Base-by-base conservation (phyloP, 2,888 invertebrate species). In the Leptinotarsa juncta region DNA sequence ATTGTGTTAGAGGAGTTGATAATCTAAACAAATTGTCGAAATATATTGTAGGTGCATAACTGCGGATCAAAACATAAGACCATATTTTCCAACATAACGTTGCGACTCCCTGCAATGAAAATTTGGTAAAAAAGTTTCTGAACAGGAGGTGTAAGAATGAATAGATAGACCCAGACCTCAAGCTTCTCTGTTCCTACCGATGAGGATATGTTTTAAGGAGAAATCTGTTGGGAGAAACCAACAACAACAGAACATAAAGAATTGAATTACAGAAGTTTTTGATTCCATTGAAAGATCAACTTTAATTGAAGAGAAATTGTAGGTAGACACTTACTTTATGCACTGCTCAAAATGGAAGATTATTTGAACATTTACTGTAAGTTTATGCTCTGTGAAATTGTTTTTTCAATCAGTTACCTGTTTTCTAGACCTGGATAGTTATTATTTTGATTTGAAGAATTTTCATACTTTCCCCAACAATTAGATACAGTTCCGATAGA, bases 181-280 rank as follows among this genome's bases (percentile, higher is more conserved):
- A 4, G 66, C 66, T n/a, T 20, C 48, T 66, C 16, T 4, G 42
- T 66, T 42, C 42, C 15, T 66, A 66, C 42, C 7, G 20, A 4
- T 66, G 16, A 42, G 66, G 16, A 66, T 66, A 66, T 66, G 7
- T 42, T 42, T 66, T 0, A 66, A 66, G 66, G 26, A 15, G 66
- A 66, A 1, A 14, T 42, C 66, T 66, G n/a, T 20, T n/a, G n/a
- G 4, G 66, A 48, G 48, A 14, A 26, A 66, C 66, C 20, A 66
- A 66, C 66, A 48, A 42, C 48, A 66, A 15, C 66, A 66, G 66
- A 42, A 66, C 66, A 66, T 49, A 1, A 66, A 66, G 48, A 66
- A 48, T 66, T 5, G 42, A 49, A 48, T 48, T 66, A 66, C 7
- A 48, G 32, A 66, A 66, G 48, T 66, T 66, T 42, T 42, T 26